Evolutionary conservation across 37 sponge, comb jelly and placozoan genomes (phyloP).

Genomic region (Oopsacas minuta): DNA sequence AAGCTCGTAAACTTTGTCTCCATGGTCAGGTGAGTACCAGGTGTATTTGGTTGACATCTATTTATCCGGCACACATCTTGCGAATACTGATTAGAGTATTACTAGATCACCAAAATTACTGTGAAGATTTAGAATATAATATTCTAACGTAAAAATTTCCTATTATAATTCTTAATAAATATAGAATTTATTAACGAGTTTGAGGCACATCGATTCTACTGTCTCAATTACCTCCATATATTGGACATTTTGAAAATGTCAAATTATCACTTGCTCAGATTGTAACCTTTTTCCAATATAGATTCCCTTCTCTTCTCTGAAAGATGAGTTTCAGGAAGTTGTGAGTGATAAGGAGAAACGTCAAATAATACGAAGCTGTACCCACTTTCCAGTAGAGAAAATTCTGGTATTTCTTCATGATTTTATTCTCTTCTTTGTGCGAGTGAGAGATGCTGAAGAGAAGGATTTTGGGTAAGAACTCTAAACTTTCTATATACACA

Average conservation of each 20-base stretch:
- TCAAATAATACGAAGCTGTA: neutral
- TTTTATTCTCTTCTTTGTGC: neutral
- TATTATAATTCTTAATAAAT: too few species aligned
- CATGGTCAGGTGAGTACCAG: neutral
- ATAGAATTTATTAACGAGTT: too few species aligned
- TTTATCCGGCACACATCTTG: too few species aligned
- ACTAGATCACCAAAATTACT: too few species aligned
- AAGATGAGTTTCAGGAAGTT: neutral
- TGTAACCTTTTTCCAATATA: too few species aligned
- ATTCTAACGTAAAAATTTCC: too few species aligned
- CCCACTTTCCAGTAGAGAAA: neutral
- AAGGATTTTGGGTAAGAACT: neutral
- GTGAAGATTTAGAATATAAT: neutral
- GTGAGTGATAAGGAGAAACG: neutral
- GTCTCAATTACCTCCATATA: too few species aligned
- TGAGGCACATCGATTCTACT: too few species aligned
- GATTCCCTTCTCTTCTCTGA: constrained; percentile 15
- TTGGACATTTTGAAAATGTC: neutral
- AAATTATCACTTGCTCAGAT: neutral
- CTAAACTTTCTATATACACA: neutral
- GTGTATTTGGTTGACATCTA: too few species aligned
- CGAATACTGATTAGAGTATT: too few species aligned
- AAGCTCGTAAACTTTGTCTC: neutral
- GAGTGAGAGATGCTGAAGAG: neutral
- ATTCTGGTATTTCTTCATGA: neutral